Base-by-base conservation (phyloP, 2,888 invertebrate species). In the Tipula unca region DNA sequence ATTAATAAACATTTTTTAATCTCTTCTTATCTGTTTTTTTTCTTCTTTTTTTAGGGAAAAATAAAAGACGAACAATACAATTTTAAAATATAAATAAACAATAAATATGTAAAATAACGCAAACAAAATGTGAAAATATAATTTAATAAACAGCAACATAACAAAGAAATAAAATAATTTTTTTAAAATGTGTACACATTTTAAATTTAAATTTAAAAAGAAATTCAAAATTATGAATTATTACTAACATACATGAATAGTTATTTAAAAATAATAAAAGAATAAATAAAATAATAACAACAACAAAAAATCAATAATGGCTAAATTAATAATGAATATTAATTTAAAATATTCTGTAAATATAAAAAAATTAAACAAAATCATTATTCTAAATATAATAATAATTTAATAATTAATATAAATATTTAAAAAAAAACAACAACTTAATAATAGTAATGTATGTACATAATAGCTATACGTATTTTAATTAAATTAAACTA, bases 121-220 rank as follows among this genome's bases (percentile, higher is more conserved):
- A 54, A 54, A 69, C 13, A 69, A 25, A 69, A 69, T 69, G 25
- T 69, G 25, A 69, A 25, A 69, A 25, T 25, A 3, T 25, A 69
- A 69, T 69, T 69, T 20, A 69, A 54, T 54, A n/a, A n/a, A n/a
- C n/a, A n/a, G n/a, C n/a, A 17, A 54, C n/a, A 54, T 6, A 54
- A 54, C n/a, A n/a, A 48, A 48, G 8, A 54, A 54, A 17, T 13
- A 69, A 69, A 69, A 69, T 69, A 69, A n/a, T 69, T 69, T 69
- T 69, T 69, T 10, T n/a, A 69, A 69, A 69, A 69, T 69, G 69
- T 20, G 69, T 69, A 69, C 69, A 69, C 69, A 69, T 69, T 69
- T 25, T 69, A 69, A 69, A 69, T 69, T 69, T 69, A 69, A 69
- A 69, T 69, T 69, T 69, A 69, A 69, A 69, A 69, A 69, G 69